Base-by-base conservation (phyloP, 2,113 vertebrate species). In the Gadus macrocephalus region DNA sequence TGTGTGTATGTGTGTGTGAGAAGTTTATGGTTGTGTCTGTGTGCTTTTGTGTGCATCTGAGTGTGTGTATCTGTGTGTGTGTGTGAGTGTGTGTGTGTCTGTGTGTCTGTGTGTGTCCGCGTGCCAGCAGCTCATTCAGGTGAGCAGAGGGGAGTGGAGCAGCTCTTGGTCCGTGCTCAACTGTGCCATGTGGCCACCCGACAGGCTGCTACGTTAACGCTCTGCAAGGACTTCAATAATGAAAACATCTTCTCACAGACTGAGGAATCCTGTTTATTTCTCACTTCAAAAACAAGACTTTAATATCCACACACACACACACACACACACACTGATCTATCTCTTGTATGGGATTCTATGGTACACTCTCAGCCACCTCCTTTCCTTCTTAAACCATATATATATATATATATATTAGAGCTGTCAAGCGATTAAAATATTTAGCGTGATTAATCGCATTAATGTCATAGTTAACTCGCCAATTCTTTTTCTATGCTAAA, bases 141-240 rank as follows among this genome's bases (percentile, higher is more conserved):
- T 77, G 19, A 67, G 73, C 68, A 31, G 72, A 86, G 74, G 70
- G 71, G 69, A 62, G 58, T 56, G 69, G 71, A 76, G 61, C 72
- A 22, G 64, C 22, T 16, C 78, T 78, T 79, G 81, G 73, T 74
- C 60, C 56, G 69, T 69, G 49, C 78, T 76, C 69, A 79, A 67
- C 75, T 64, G 35, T 61, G 66, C 81, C 72, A 77, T 38, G 70
- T 79, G 74, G 62, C 60, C 56, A 31, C 19, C 31, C 35, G 15
- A 4, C 16, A 77, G 66, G 60, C 20, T 8, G 15, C 19, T 53
- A 15, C 49, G 62, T 60, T 55, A 60, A 31, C 9, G 38, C 16
- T 20, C 56, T 31, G 22, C n/a, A 22, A 15, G 64, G 55, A 20
- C 35, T 17, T 35, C 62, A 9, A n/a, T 17, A 53, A 59, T 59